These are phyloP conservation scores for Perca flavescens DNA, from an alignment of 2,113 vertebrate genomes.

Conservation along the genomic window DNA sequence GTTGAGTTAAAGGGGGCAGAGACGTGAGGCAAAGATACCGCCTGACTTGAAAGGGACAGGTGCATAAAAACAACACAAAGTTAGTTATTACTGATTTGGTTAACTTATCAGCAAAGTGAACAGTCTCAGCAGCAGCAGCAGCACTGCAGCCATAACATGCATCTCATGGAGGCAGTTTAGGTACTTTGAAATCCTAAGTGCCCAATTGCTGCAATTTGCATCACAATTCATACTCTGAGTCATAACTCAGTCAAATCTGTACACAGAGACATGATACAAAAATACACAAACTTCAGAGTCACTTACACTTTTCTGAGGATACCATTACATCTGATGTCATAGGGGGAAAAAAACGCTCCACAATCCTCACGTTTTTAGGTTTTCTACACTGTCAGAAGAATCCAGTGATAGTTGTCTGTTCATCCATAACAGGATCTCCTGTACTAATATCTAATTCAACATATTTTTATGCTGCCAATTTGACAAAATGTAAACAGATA, in stretches of 20 bases:
- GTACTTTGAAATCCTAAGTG: no score
- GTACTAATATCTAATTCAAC: background rate
- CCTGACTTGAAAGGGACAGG: background rate
- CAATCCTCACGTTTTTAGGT: background rate
- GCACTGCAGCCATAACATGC: no score
- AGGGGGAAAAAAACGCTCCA: background rate
- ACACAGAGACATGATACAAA: background rate
- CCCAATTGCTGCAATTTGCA: no score
- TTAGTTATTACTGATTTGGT: no score
- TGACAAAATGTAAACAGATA: background rate
- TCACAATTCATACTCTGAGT: background rate
- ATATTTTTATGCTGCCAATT: background rate
- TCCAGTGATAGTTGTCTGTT: background rate
- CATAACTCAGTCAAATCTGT: background rate
- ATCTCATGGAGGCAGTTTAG: no score
- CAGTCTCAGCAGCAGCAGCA: no score
- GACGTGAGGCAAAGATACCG: background rate
- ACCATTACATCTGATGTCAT: background rate
- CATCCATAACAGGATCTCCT: background rate
- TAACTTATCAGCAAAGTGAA: no score
- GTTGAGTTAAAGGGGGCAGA: background rate
- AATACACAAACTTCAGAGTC: background rate
- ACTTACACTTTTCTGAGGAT: background rate
- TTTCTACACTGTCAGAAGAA: background rate
- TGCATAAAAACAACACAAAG: background rate